These are phyloP conservation scores for Ophiothrix spiculata DNA, from an alignment of 35 echinoderm and acorn worm species.

Conservation along the genomic window DNA sequence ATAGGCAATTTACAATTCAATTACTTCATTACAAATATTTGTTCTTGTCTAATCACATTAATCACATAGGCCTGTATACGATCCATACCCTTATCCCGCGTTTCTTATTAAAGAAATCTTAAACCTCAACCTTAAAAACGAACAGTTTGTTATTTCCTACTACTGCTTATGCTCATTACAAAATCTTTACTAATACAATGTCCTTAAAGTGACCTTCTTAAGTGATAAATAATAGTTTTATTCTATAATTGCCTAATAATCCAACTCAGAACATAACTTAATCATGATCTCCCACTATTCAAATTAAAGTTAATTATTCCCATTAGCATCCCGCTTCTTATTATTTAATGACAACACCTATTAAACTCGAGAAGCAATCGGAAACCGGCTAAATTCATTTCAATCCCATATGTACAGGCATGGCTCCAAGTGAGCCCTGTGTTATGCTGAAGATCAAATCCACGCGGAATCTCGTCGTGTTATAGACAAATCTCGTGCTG, in stretches of 20 bases:
- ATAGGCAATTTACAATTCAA: too few relatives aligned
- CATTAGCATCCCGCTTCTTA: background rate
- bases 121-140: too few relatives aligned
- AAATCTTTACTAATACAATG: background rate
- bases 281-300: background rate
- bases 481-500: background rate
- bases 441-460: background rate
- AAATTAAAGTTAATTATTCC: conserved; percentile 4
- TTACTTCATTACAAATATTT: too few relatives aligned
- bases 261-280: background rate
- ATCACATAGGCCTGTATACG: too few relatives aligned
- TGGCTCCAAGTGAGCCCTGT: background rate
- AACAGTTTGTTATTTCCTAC: too few relatives aligned
- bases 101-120: too few relatives aligned
- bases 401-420: background rate
- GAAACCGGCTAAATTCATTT: background rate
- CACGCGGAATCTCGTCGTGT: background rate
- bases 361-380: background rate
- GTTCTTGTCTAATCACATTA: too few relatives aligned
- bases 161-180: too few relatives aligned
- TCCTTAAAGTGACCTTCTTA: background rate
- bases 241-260: background rate
- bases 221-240: background rate
- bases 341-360: background rate
- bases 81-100: too few relatives aligned